Conservation (phyloP, 2,797 vertebrate species). For the Squalus acanthias region DNA sequence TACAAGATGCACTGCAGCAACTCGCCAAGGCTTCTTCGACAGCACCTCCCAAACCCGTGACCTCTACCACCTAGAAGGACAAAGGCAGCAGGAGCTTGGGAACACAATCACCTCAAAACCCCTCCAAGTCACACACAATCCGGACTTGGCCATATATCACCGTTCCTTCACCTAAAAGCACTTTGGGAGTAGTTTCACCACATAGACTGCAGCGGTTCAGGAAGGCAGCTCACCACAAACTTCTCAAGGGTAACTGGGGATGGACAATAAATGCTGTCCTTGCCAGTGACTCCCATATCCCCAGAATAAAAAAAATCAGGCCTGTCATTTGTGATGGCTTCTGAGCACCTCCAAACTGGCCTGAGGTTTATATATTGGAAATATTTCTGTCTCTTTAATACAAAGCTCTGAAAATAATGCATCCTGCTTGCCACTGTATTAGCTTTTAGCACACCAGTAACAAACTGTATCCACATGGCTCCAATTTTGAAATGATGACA, state of each 20-base stretch:
- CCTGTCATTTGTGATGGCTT: neutral
- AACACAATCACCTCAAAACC: neutral
- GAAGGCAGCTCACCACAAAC: neutral
- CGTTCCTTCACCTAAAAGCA: neutral
- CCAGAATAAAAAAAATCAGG: neutral
- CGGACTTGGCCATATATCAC: neutral
- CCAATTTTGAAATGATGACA: no score
- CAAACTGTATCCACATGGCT: no score
- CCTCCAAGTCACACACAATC: neutral
- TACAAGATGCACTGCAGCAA: no score
- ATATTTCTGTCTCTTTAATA: no score
- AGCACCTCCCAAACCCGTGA: neutral
- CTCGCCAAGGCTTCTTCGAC: neutral
- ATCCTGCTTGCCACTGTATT: no score
- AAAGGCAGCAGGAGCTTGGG: no score
- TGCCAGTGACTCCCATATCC: neutral
- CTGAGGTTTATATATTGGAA: neutral
- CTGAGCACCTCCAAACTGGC: neutral
- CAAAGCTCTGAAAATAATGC: no score
- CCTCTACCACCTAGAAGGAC: neutral
- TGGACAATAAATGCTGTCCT: neutral
- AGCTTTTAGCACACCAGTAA: no score
- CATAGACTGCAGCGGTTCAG: neutral
- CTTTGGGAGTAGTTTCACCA: neutral
- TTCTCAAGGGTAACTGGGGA: neutral